These are phyloP conservation scores for Stictocephala bisonia DNA, from an alignment of 2,888 invertebrate species.

Conservation along the genomic window DNA sequence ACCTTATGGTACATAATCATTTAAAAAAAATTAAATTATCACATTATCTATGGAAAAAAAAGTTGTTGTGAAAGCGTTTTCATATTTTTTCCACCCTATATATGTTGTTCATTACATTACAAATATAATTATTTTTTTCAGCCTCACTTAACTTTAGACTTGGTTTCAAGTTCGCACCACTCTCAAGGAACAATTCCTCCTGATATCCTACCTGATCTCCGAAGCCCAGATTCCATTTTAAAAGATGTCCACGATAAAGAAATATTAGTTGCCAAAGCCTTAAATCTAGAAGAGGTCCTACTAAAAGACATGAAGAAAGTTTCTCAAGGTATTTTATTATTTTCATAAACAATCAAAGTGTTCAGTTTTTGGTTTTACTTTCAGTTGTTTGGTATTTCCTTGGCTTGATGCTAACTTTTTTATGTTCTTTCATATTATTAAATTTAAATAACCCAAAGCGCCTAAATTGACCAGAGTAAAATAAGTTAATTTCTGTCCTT, in stretches of 20 bases:
- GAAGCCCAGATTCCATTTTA: conserved; percentile 70
- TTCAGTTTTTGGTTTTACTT: not conserved
- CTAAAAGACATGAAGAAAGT: not conserved
- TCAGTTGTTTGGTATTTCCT: not conserved
- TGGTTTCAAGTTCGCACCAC: conserved; percentile 36
- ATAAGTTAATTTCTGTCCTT: no score
- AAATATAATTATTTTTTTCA: not conserved
- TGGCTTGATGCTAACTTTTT: not conserved
- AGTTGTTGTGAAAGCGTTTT: no score
- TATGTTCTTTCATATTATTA: not conserved
- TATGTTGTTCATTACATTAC: no score
- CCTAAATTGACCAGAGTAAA: no score
- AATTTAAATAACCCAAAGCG: not conserved
- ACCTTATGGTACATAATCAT: no score
- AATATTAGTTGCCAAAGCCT: conserved; percentile 74
- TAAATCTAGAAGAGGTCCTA: conserved; percentile 64
- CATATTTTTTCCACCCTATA: no score
- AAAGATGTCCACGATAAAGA: conserved; percentile 81
- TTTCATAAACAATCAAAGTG: no score
- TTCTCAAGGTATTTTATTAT: no score
- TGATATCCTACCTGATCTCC: conserved; percentile 54
- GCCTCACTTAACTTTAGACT: conserved; percentile 13
- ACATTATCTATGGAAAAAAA: no score
- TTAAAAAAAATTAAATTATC: no score
- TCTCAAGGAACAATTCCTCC: conserved; percentile 41